Percentiles rank a stretch among this genome's conserved stretches.
Evolutionary conservation across 2,888 invertebrate genomes (phyloP).

Genomic region (Ochropacha duplaris): DNA sequence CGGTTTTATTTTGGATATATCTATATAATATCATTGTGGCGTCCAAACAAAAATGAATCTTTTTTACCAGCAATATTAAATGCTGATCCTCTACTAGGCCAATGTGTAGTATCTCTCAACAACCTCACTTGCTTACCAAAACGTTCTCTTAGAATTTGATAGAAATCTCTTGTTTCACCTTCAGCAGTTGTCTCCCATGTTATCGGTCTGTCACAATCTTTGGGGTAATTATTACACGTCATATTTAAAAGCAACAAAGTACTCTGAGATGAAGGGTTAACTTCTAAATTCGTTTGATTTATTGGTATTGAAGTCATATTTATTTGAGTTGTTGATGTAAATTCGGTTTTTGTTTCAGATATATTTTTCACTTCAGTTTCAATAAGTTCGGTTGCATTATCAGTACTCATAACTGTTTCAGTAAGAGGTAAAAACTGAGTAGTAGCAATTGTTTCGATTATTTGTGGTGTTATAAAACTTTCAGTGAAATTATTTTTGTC

Average conservation of each 20-base stretch:
- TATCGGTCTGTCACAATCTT: conserved; percentile 51
- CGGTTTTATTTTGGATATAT: no score
- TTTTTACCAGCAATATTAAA: conserved; percentile 5
- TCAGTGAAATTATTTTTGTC: neutral
- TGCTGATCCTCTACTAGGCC: conserved; percentile 21
- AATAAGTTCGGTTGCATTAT: neutral
- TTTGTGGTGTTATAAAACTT: neutral
- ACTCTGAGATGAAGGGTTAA: neutral
- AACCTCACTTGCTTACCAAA: conserved; percentile 50
- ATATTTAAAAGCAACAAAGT: neutral
- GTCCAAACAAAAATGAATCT: conserved; percentile 35
- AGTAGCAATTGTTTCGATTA: neutral
- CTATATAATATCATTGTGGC: conserved; percentile 27
- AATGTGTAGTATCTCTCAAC: conserved; percentile 57
- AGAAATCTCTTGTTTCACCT: conserved; percentile 67
- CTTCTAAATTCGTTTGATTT: neutral
- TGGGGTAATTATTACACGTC: conserved; percentile 30
- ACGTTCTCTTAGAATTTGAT: conserved; percentile 53
- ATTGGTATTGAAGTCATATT: neutral
- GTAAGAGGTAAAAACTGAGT: neutral
- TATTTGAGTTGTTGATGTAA: no score
- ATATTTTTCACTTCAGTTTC: neutral
- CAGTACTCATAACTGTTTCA: neutral
- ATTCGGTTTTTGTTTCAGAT: neutral
- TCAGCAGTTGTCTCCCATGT: conserved; percentile 68